Conservation (phyloP, 2,888 invertebrate species). For the Papilio demoleus region DNA sequence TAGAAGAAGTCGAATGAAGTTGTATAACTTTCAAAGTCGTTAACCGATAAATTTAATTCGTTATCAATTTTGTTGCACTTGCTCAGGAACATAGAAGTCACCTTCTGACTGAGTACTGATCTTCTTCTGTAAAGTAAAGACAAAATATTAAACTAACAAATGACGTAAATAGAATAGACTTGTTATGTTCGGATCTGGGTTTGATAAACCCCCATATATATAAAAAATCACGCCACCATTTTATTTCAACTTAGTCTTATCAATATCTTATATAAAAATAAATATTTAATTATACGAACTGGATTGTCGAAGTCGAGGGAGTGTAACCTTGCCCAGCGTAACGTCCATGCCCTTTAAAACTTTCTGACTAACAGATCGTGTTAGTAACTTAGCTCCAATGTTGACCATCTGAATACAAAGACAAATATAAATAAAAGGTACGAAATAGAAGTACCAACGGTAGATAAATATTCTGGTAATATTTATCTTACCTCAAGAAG, state of each 20-base stretch:
- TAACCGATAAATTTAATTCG: not conserved
- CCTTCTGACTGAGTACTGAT: conserved; percentile 45
- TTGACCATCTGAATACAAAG: conserved; percentile 64
- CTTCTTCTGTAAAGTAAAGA: conserved; percentile 52
- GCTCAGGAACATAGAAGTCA: conserved; percentile 65
- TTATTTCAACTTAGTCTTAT: too few species aligned
- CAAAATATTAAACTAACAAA: too few species aligned
- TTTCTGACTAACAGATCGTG: conserved; percentile 60
- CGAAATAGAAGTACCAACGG: not conserved
- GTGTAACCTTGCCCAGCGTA: conserved; percentile 63
- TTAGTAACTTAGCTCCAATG: conserved; percentile 62
- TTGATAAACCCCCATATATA: too few species aligned
- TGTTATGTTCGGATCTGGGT: too few species aligned
- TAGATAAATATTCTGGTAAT: not conserved
- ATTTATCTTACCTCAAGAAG: conserved; percentile 63
- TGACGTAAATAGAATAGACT: too few species aligned
- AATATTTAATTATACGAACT: conserved; percentile 58
- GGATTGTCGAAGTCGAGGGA: conserved; percentile 66
- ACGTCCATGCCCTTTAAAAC: conserved; percentile 70
- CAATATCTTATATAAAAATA: too few species aligned
- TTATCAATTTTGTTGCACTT: conserved; percentile 43
- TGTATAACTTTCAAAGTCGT: not conserved
- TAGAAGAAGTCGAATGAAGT: conserved; percentile 13
- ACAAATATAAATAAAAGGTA: not conserved
- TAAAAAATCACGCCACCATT: too few species aligned